phyloP scores from a whole-genome alignment of 2,113 vertebrate genomes.

The Garra rufa region DNA sequence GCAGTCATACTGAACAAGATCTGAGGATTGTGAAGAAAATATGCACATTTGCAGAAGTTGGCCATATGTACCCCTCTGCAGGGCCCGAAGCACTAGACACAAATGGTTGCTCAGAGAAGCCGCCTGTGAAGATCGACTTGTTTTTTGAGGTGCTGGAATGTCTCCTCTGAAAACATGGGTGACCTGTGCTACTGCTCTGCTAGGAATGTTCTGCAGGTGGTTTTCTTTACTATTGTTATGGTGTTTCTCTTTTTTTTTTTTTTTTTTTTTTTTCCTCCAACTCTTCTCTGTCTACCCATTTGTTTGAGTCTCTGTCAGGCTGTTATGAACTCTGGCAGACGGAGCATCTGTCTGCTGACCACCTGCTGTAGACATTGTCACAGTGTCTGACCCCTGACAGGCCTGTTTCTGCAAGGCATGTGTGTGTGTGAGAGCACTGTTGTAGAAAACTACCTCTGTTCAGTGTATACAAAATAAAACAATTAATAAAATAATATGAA shows the following conservation, averaged over 20 bases:
- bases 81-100: not conserved
- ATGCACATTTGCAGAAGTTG: conserved; percentile 8
- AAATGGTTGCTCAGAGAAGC: not conserved
- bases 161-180: conserved; percentile 38
- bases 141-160: conserved; percentile 45
- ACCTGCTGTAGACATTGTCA: conserved; percentile 48
- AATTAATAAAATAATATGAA: not conserved
- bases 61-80: not conserved
- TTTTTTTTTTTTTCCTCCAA: conserved; percentile 31
- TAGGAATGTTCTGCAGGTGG: conserved; percentile 46
- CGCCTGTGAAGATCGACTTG: conserved; percentile 29
- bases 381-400: conserved; percentile 26
- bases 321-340: conserved; percentile 15
- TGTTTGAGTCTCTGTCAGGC: conserved; percentile 36
- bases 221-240: conserved; percentile 36
- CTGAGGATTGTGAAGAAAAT: not conserved
- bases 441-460: not conserved
- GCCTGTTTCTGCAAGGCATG: not conserved
- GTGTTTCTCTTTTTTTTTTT: conserved; percentile 31
- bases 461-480: not conserved
- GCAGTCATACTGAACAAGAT: not conserved
- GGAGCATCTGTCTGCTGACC: conserved; percentile 43
- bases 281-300: not conserved
- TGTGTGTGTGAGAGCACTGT: not conserved
- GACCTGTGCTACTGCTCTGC: conserved; percentile 34